phyloP scores from a whole-genome alignment of 2,113 vertebrate genomes.

The Myotis lucifugus region DNA sequence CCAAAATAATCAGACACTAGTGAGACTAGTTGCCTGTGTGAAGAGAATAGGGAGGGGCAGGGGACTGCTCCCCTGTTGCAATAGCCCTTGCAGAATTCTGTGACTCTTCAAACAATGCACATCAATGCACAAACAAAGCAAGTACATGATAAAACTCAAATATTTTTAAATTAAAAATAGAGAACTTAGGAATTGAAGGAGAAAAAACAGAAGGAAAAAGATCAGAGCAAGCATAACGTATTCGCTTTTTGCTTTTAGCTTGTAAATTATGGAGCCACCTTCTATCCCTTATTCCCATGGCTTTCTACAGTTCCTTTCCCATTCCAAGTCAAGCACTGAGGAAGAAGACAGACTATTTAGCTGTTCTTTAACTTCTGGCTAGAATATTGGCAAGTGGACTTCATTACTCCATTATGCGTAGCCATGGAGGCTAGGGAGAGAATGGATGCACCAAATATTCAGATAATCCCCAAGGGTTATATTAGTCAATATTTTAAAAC shows the following conservation, averaged over 20 bases:
- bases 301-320: background rate
- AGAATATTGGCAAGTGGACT: background rate
- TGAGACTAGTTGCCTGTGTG: background rate
- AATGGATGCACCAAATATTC: background rate
- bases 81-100: background rate
- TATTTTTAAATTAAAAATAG: background rate
- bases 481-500: background rate
- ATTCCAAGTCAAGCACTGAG: background rate
- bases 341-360: background rate
- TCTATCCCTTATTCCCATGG: background rate
- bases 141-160: background rate
- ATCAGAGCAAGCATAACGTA: background rate
- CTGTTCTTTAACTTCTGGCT: background rate
- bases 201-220: background rate
- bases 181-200: background rate
- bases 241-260: background rate
- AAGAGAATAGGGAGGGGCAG: background rate
- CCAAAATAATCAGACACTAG: background rate
- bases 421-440: background rate
- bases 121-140: no score
- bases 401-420: background rate
- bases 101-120: background rate
- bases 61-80: background rate
- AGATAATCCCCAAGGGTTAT: background rate
- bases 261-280: background rate